A percentile compares a stretch with the other conserved stretches of the same genome.
phyloP scores from a whole-genome alignment of 2,113 vertebrate genomes.

The Piaya cayana region DNA sequence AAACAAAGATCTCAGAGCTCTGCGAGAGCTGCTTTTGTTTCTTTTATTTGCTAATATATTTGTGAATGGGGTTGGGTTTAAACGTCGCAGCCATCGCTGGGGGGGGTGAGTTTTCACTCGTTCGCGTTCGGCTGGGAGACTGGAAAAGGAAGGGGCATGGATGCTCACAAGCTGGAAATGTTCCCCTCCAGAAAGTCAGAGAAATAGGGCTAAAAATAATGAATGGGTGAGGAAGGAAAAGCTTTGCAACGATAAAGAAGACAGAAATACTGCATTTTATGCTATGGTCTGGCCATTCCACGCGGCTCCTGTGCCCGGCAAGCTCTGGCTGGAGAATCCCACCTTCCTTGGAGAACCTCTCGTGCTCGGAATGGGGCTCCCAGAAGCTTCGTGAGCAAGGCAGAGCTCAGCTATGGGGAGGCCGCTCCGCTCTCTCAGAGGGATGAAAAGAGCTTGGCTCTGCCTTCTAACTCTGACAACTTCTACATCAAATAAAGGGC shows the following conservation, averaged over 20 bases:
- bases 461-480: background rate
- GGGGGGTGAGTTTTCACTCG: background rate
- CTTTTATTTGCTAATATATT: background rate
- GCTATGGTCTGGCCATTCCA: background rate
- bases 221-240: background rate
- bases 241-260: background rate
- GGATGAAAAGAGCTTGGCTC: background rate
- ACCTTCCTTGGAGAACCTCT: too few relatives aligned
- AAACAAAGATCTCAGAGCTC: background rate
- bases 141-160: background rate
- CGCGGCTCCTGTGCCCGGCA: accelerated
- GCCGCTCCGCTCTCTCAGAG: too few relatives aligned
- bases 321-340: background rate
- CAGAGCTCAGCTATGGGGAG: background rate
- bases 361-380: too few relatives aligned
- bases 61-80: background rate
- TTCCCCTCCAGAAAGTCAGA: background rate
- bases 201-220: background rate
- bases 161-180: accelerated
- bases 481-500: background rate
- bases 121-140: background rate
- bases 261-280: background rate
- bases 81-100: background rate
- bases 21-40: background rate
- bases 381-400: background rate